Conservation (phyloP, 1,140 invertebrate genomes). For the Bombus pascuorum region DNA sequence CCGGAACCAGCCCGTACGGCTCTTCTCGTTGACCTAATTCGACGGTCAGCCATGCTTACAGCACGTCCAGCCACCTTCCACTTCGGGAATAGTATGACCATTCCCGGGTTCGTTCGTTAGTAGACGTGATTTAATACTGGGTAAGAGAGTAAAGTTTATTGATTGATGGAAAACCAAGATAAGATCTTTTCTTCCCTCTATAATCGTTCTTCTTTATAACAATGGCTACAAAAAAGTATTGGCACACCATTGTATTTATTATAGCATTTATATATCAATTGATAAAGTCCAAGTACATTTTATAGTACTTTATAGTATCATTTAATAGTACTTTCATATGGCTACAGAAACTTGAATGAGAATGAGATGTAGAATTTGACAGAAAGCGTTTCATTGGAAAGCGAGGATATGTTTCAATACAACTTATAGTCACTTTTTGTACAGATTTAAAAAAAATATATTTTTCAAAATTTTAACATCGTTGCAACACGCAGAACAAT, state of each 20-base stretch:
- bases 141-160: neutral
- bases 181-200: neutral
- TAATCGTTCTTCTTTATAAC: neutral
- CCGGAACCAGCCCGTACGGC: neutral
- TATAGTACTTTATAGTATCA: too few species aligned
- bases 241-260: neutral
- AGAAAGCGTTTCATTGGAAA: neutral
- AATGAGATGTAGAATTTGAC: neutral
- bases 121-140: neutral
- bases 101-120: neutral
- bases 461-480: neutral
- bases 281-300: neutral
- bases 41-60: constrained; percentile 10
- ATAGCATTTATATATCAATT: neutral
- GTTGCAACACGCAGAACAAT: neutral
- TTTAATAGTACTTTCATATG: neutral
- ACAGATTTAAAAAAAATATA: neutral
- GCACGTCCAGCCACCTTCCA: neutral
- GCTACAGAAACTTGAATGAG: too few species aligned
- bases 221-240: neutral
- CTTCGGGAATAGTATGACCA: neutral
- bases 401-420: neutral
- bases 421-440: neutral
- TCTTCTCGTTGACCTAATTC: constrained; percentile 42
- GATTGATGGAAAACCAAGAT: neutral